phyloP scores from a whole-genome alignment of 2,113 vertebrate genomes.

The Paradoxurus hermaphroditus region DNA sequence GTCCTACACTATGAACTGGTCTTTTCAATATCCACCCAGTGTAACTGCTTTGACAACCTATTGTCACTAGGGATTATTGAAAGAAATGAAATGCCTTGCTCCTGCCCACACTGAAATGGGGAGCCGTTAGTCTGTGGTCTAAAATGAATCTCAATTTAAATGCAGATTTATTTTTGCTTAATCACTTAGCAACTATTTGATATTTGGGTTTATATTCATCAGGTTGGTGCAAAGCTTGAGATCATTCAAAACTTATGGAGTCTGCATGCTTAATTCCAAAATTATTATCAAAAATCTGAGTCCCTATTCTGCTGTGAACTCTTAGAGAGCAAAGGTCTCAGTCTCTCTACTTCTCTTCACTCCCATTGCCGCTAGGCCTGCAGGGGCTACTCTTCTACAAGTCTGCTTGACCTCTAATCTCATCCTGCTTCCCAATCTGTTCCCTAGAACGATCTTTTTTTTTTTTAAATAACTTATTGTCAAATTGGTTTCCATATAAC shows the following conservation, averaged over 20 bases:
- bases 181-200: conserved; percentile 39
- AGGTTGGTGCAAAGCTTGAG: conserved; percentile 8
- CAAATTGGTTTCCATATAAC: too few relatives aligned
- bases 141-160: conserved; percentile 63
- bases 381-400: background rate
- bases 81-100: conserved; percentile 64
- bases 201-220: conserved; percentile 38
- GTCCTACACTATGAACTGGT: conserved; percentile 49
- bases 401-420: background rate
- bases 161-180: conserved; percentile 57
- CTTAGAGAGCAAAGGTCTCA: background rate
- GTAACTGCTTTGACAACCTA: conserved; percentile 50
- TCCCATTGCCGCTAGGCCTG: background rate
- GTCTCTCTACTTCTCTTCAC: background rate
- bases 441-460: background rate
- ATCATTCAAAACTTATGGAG: conserved; percentile 29
- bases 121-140: conserved; percentile 40
- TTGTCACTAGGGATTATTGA: conserved; percentile 58
- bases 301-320: background rate
- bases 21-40: conserved; percentile 51
- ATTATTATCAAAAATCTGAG: background rate
- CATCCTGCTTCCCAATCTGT: background rate
- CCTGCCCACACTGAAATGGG: conserved; percentile 52
- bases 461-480: too few relatives aligned
- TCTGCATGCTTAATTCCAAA: conserved; percentile 3